A percentile compares a stretch with the other conserved stretches of the same genome.
Evolutionary conservation across 2,113 vertebrate species (phyloP).

Genomic region (Orientallactaga bullata): DNA sequence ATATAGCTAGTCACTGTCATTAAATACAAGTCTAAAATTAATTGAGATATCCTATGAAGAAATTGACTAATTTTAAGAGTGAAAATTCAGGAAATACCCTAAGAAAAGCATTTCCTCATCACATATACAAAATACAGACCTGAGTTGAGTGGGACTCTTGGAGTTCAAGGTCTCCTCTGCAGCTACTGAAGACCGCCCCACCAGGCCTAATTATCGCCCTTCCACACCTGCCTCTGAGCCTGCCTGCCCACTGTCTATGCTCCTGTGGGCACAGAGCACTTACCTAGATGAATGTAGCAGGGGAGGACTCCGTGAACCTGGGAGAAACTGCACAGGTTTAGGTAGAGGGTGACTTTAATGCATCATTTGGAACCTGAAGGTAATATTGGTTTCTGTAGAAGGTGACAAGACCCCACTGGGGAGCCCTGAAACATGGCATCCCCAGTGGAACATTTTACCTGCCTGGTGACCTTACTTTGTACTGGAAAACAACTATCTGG

Average conservation of each 20-base stretch:
- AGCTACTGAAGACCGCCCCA: background rate
- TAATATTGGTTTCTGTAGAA: background rate
- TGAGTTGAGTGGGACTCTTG: background rate
- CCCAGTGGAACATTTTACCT: background rate
- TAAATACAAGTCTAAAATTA: background rate
- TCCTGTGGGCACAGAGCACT: background rate
- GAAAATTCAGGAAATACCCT: background rate
- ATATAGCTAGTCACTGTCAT: background rate
- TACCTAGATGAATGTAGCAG: background rate
- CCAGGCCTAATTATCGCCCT: background rate
- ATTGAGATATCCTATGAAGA: background rate
- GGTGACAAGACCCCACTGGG: background rate
- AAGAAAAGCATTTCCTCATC: background rate
- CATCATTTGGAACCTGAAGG: background rate
- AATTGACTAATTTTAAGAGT: background rate
- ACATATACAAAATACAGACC: background rate
- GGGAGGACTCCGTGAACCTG: background rate
- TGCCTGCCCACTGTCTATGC: accelerated
- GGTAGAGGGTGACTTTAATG: background rate
- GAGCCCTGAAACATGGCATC: background rate
- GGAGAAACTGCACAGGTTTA: background rate
- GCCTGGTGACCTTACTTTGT: background rate
- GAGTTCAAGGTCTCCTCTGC: background rate
- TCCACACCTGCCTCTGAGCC: too few relatives aligned
- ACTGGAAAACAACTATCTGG: background rate